Evolutionary conservation across 2,888 invertebrate species (phyloP), one percentile per base, ranked within the genome.

Genomic region (Ganaspis brasiliensis): DNA sequence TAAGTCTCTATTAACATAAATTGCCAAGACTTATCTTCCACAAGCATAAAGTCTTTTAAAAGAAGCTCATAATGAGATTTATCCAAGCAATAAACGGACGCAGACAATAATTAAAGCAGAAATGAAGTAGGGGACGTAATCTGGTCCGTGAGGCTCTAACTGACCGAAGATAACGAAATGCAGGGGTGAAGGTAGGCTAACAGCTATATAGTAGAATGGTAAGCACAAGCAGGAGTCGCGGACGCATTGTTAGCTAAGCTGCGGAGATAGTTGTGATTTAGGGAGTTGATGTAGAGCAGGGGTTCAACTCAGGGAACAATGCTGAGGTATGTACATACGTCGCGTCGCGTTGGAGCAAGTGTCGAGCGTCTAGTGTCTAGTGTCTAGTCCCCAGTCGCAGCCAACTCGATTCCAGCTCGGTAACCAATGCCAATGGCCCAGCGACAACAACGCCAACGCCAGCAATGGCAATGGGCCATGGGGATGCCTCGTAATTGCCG

Each of bases 231-330:
- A 56, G 61, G 26, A 67, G 82, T 81, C 79, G 84, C 77, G 83
- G 79, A 78, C 82, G 86, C 87, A 87, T 89, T 89, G 89, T 89
- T 88, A 85, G 87, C 85, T 87, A 87, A 88, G 86, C 87, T 84
- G 78, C 77, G 74, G 86, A 88, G 87, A 88, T 88, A 88, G 87
- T 85, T 78, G 84, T 89, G 88, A 89, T 89, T 89, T 88, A 89
- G 88, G 26, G 24, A 6, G 45, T 45, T 40, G 45, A 40, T 63
- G 37, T 59, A 16, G 59, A 57, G 45, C 31, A 35, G 49, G 52
- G 52, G 49, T n/a, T 49, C 24, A 63, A 57, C 31, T 49, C 61
- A 31, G 24, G 56, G 73, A 72, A 78, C 67, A 59, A 74, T 55
- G 55, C 40, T 56, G 71, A 56, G 21, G 67, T 55, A 37, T 45